Percentiles rank a stretch among this genome's conserved stretches.
Evolutionary conservation across 2,888 invertebrate species (phyloP).

Genomic region (Operophtera brumata): DNA sequence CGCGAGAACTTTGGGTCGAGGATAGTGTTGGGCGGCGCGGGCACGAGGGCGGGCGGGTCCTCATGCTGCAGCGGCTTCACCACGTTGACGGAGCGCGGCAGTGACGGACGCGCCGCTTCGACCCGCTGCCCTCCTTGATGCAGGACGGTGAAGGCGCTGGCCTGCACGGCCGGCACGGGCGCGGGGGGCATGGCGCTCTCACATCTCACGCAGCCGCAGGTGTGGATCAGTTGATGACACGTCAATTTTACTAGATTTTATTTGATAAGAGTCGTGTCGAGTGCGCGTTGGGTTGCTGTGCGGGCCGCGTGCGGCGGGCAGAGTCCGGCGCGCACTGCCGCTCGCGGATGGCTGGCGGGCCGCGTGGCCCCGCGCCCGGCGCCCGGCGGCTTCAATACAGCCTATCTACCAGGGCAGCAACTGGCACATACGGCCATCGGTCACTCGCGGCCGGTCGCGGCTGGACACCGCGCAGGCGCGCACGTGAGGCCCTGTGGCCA

Average conservation of each 20-base stretch:
- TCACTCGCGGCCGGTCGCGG: neutral
- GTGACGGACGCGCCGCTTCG: slow-evolving; percentile 25
- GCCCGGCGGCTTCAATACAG: neutral
- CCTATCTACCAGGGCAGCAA: neutral
- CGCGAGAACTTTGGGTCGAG: slow-evolving; percentile 83
- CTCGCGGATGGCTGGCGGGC: neutral
- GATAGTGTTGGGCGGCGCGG: slow-evolving; percentile 41
- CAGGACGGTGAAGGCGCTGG: slow-evolving; percentile 58
- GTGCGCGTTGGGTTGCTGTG: neutral
- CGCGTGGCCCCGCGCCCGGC: neutral
- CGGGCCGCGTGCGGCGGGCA: neutral
- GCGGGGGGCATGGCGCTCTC: slow-evolving; percentile 58
- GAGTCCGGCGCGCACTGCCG: neutral
- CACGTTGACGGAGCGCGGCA: slow-evolving; percentile 52
- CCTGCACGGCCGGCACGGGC: slow-evolving; percentile 39
- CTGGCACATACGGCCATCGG: neutral
- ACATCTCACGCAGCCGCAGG: slow-evolving; percentile 20
- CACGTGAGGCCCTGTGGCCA: neutral
- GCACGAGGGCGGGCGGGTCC: slow-evolving; percentile 22
- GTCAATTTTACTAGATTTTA: neutral
- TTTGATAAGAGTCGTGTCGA: too few species aligned
- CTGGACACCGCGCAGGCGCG: neutral
- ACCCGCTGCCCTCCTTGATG: slow-evolving; percentile 37
- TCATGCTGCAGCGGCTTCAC: slow-evolving; percentile 61
- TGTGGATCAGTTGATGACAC: neutral